phyloP scores from a whole-genome alignment of 2,888 invertebrate genomes.

The Megastigmus dorsalis region DNA sequence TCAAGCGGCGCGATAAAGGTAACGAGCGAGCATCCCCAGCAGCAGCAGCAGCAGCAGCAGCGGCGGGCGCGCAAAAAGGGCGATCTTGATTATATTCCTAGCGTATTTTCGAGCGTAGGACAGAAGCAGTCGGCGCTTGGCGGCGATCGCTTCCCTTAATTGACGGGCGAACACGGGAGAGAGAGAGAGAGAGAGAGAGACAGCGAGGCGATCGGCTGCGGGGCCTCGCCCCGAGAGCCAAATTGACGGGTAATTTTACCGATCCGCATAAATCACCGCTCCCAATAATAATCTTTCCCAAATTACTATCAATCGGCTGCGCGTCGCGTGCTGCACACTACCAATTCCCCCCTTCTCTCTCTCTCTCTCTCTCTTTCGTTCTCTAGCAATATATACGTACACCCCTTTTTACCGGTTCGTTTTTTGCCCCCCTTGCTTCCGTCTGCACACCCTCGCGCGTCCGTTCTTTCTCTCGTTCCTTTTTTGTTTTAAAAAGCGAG shows the following conservation, averaged over 20 bases:
- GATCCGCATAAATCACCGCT: slow-evolving; percentile 43
- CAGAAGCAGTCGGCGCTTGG: slow-evolving; percentile 24
- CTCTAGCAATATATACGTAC: too few relatives aligned
- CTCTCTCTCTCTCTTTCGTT: not conserved
- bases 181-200: too few relatives aligned
- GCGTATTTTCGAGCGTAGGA: slow-evolving; percentile 20
- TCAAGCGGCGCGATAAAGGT: too few relatives aligned
- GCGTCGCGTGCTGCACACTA: not conserved
- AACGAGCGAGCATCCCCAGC: too few relatives aligned
- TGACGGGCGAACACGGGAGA: too few relatives aligned
- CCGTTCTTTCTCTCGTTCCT: not conserved
- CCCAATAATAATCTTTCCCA: slow-evolving; percentile 40
- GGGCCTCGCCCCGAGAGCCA: not conserved
- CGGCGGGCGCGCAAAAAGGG: too few relatives aligned
- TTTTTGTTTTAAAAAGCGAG: not conserved
- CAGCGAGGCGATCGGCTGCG: too few relatives aligned
- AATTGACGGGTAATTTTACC: slow-evolving; percentile 46
- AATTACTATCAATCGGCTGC: slow-evolving; percentile 38
- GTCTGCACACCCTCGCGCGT: not conserved
- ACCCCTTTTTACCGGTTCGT: too few relatives aligned
- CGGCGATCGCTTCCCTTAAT: slow-evolving; percentile 35
- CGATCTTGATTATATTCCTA: too few relatives aligned
- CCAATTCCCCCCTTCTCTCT: not conserved
- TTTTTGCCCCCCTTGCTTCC: too few relatives aligned
- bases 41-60: too few relatives aligned